Base-by-base conservation (phyloP, 2,113 vertebrate genomes). In the Corydoras sp. region DNA sequence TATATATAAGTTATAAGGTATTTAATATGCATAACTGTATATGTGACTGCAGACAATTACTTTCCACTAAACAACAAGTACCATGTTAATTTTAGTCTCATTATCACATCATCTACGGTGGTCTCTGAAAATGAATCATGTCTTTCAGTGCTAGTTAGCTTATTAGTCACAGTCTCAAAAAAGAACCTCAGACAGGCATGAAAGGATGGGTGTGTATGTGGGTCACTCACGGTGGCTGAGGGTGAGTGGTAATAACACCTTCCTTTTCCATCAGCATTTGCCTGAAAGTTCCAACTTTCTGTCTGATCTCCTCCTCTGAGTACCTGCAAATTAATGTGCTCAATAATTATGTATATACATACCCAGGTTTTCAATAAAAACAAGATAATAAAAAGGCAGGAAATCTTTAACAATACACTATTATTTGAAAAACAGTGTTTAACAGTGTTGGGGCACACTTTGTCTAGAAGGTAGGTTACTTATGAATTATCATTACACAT, bases 191-290 rank as follows among this genome's bases (percentile, higher is more conserved):
- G 18, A 24, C 18, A 24, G 18, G 12, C 13, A 14, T 18, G 67
- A 11, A 12, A 35, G 18, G 30, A 5, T 35, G 18, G 48, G 62
- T 58, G 50, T n/a, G 58, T 35, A 68, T 60, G 31, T 71, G 56
- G 59, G 74, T 11, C 7, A 92, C 97, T 95, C 80, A 99, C 97
- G 91, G 81, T 48, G 94, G 93, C 69, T 89, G 90, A 9, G 90
- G 89, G 3, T 94, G 89, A 59, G 94, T 92, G 83, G 93, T 96
- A 78, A 98, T 92, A 60, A 99, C 96, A 0, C 97, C 97, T 72
- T 99, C 97, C 81, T 99, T 99, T 86, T 99, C 97, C 97, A 99
- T 99, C 88, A 99, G 87, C 97, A 99, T 99, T 64, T 99, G 97
- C 75, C 97, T 90, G 82, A 99, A 99, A 0, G 96, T 98, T 80